Conservation (phyloP, 2,113 vertebrate species). For the Bos taurus region DNA sequence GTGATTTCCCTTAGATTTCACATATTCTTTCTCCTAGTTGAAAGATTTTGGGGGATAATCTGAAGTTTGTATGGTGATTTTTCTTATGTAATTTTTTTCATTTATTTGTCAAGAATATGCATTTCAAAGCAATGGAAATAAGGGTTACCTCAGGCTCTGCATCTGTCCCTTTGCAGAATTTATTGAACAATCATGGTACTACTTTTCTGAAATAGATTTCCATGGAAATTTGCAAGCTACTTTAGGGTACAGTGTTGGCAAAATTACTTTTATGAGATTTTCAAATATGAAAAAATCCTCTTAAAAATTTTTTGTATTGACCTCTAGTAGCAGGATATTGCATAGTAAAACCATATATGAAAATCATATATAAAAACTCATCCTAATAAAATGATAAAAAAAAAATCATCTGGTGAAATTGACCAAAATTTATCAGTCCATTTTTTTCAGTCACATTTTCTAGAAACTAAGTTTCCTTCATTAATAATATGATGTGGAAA, state of each 20-base stretch:
- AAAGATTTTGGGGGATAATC: not conserved
- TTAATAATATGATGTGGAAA: not conserved
- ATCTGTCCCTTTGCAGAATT: not conserved
- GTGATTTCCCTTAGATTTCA: not conserved
- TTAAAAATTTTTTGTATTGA: not conserved
- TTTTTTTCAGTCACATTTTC: conserved; percentile 24
- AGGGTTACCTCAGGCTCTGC: not conserved
- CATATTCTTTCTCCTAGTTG: not conserved
- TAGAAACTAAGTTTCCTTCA: conserved; percentile 26
- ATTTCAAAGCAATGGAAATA: conserved; percentile 33
- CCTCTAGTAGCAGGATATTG: not conserved
- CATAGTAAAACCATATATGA: not conserved
- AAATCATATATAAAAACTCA: not conserved
- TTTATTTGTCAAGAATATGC: not conserved
- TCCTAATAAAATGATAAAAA: not conserved
- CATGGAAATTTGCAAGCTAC: not conserved
- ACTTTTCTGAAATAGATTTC: conserved; percentile 16
- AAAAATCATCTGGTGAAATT: not conserved
- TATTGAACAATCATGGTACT: not conserved
- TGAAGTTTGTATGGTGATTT: not conserved
- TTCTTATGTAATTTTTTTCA: not conserved
- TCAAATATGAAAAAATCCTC: not conserved
- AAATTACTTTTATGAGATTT: not conserved
- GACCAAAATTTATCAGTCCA: not conserved
- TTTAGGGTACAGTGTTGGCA: not conserved